Conservation (phyloP, 2,113 vertebrate species). For the Callospermophilus lateralis region DNA sequence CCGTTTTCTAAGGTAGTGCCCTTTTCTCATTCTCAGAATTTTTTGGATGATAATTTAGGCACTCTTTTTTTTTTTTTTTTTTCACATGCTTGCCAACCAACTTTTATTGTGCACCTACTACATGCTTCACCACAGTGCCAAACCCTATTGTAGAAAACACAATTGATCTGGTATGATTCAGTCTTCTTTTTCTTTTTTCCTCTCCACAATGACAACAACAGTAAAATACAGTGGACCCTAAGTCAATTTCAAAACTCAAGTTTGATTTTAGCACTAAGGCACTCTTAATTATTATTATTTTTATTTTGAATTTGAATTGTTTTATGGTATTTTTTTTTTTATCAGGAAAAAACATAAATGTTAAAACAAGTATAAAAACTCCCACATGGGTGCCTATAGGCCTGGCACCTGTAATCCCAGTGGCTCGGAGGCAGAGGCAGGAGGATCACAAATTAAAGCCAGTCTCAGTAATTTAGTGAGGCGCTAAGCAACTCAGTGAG, state of each 20-base stretch:
- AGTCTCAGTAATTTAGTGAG: no score
- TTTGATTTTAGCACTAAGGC: not conserved
- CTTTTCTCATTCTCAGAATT: not conserved
- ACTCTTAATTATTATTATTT: not conserved
- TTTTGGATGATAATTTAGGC: not conserved
- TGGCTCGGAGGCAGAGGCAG: no score
- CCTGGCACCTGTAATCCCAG: no score
- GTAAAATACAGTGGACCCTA: not conserved
- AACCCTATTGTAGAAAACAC: not conserved
- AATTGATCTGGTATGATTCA: not conserved
- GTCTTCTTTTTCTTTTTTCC: not conserved
- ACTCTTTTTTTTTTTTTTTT: no score
- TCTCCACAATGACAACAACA: not conserved
- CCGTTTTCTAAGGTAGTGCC: not conserved
- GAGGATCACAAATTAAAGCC: no score
- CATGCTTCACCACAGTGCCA: not conserved
- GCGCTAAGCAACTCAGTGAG: no score
- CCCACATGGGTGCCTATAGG: no score
- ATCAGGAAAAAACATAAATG: not conserved
- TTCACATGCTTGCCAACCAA: accelerated
- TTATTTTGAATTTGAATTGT: not conserved
- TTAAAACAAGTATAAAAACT: not conserved
- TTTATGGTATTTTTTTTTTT: not conserved
- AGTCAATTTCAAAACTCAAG: not conserved
- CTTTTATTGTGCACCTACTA: not conserved